Evolutionary conservation across 2,113 vertebrate genomes (phyloP), one percentile per base, ranked within the genome.

Genomic region (Vimba vimba): DNA sequence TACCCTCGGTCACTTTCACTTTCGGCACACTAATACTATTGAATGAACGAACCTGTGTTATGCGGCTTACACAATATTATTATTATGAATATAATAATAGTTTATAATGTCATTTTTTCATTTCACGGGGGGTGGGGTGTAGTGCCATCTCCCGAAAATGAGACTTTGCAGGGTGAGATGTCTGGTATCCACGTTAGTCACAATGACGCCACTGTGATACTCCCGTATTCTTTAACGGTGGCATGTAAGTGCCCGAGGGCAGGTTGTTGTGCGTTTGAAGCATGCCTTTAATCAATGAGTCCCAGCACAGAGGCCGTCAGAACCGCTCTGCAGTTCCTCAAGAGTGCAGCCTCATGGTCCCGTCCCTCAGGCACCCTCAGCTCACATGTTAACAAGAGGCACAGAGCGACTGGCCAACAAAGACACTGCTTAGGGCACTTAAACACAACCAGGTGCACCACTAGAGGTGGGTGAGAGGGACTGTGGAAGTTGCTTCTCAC

Each of bases 361-460:
- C 6, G 89, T 84, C 89, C 87, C 81, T 80, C 81, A 85, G 87
- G 87, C 87, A 86, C 59, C 81, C 33, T 45, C 81, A 55, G 64
- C 79, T 83, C 12, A 23, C 88, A 79, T 91, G 93, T 93, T 94
- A 95, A 93, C 92, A 86, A 73, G 71, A 93, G 92, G 93, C 93
- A 92, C 84, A 86, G 93, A 91, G 83, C 89, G 91, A 92, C 91
- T 76, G 91, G 84, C 88, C 87, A 87, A n/a, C 25, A 80, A 86
- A 87, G 91, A 90, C 91, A 90, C 91, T 80, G 33, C 90, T 91
- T 79, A 90, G 92, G 86, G 77, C 69, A 84, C 87, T 87, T 94
- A 94, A 95, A 92, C 89, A 79, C 91, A 93, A 90, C 91, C 94
- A 95, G 94, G 91, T 94, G 93, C 87, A 88, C 90, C 84, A 82